phyloP scores from a whole-genome alignment of 2,888 invertebrate species.

The Drosophila yooni region DNA sequence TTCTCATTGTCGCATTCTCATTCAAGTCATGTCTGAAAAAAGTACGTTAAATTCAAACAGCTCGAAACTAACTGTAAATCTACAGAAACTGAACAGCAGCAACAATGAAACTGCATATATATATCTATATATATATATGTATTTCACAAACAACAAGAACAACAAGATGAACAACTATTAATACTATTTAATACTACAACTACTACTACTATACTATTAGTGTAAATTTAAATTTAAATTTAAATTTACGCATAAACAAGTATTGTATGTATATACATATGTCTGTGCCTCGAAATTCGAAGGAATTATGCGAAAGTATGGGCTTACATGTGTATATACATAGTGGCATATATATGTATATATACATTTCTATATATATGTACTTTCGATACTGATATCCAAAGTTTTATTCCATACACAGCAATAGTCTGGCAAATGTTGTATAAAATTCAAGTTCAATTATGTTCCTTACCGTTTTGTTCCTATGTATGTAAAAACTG shows the following conservation, averaged over 20 bases:
- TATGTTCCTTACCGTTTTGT: constrained; percentile 79
- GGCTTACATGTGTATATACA: background rate
- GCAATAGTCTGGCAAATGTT: constrained; percentile 76
- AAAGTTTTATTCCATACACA: constrained; percentile 51
- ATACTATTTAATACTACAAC: constrained; percentile 38
- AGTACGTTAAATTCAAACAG: constrained; percentile 81
- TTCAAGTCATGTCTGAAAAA: constrained; percentile 56
- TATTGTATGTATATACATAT: constrained; percentile 21
- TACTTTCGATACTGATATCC: constrained; percentile 26
- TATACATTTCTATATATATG: background rate
- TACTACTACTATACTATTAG: constrained; percentile 42
- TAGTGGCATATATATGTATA: constrained; percentile 8
- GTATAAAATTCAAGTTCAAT: constrained; percentile 76
- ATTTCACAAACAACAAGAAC: constrained; percentile 17
- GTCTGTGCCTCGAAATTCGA: background rate
- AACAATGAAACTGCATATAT: constrained; percentile 20
- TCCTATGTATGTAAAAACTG: constrained; percentile 67
- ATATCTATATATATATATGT: background rate
- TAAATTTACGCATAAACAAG: constrained; percentile 40
- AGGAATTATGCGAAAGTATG: background rate
- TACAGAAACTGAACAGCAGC: constrained; percentile 17
- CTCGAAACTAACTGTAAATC: constrained; percentile 53
- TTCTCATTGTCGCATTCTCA: constrained; percentile 10
- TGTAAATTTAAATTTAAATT: constrained; percentile 26
- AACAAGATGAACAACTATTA: constrained; percentile 31